These are phyloP conservation scores for Oryzias woworae DNA, from an alignment of 2,113 vertebrate species.

Conservation along the genomic window DNA sequence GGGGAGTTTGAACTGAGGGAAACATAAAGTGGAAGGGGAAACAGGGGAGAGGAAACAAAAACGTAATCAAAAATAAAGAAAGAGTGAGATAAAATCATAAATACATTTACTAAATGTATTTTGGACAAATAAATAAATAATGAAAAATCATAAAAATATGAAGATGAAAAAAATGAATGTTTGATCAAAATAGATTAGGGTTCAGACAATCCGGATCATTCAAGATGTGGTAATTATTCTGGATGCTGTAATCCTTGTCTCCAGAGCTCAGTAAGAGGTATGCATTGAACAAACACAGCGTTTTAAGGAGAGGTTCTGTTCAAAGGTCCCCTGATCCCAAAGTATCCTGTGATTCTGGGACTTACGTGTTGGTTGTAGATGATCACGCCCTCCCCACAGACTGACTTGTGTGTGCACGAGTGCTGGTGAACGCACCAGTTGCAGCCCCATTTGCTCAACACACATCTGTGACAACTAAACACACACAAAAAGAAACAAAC, in stretches of 20 bases:
- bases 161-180: no score
- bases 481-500: neutral
- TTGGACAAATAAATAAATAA: no score
- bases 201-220: no score
- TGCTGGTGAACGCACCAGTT: slow-evolving; percentile 96
- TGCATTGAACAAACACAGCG: no score
- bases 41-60: slow-evolving; percentile 44
- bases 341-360: neutral
- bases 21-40: slow-evolving; percentile 33
- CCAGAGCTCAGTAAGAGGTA: no score
- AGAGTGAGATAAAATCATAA: slow-evolving; percentile 2
- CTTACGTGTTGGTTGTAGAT: slow-evolving; percentile 91
- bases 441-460: slow-evolving; percentile 91
- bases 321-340: no score
- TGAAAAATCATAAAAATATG: no score
- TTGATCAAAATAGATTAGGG: no score
- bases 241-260: no score
- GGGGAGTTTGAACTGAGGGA: slow-evolving; percentile 74
- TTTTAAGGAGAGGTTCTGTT: no score
- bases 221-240: no score
- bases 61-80: slow-evolving; percentile 27
- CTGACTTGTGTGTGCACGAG: slow-evolving; percentile 87
- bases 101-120: neutral
- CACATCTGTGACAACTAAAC: slow-evolving; percentile 89
- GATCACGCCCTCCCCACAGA: slow-evolving; percentile 86